A percentile compares a stretch with the other conserved stretches of the same genome.
phyloP scores from a whole-genome alignment of 2,113 vertebrate species.

The Etia nguti region DNA sequence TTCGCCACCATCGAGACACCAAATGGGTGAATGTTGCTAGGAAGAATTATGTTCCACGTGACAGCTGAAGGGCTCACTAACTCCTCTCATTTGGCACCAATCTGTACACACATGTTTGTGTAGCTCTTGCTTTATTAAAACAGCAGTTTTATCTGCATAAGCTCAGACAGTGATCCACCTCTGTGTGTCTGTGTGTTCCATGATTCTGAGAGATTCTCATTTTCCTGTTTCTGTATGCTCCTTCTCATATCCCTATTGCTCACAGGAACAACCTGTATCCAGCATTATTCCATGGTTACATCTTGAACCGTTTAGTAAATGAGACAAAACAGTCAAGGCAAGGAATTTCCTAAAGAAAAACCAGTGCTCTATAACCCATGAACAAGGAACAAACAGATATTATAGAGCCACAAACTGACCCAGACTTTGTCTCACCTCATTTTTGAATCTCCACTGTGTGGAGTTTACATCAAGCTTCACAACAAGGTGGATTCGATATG shows the following conservation, averaged over 20 bases:
- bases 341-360: neutral
- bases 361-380: rapidly evolving
- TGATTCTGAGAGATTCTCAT: rapidly evolving
- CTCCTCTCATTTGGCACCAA: neutral
- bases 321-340: neutral
- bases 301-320: neutral
- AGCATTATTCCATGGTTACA: neutral
- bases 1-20: rapidly evolving
- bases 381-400: too few relatives aligned
- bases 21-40: neutral
- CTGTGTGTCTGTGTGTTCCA: neutral
- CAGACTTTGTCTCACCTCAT: neutral
- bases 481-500: neutral
- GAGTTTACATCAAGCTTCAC: neutral
- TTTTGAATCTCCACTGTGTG: neutral
- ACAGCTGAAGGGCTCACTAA: rapidly evolving
- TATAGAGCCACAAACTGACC: neutral
- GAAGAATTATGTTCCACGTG: neutral
- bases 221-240: rapidly evolving
- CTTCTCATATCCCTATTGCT: neutral
- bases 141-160: neutral
- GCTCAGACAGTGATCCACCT: neutral
- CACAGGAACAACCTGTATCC: neutral
- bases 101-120: neutral
- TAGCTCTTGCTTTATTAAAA: neutral